Conservation (phyloP, 2,113 vertebrate genomes). For the Podarcis muralis region DNA sequence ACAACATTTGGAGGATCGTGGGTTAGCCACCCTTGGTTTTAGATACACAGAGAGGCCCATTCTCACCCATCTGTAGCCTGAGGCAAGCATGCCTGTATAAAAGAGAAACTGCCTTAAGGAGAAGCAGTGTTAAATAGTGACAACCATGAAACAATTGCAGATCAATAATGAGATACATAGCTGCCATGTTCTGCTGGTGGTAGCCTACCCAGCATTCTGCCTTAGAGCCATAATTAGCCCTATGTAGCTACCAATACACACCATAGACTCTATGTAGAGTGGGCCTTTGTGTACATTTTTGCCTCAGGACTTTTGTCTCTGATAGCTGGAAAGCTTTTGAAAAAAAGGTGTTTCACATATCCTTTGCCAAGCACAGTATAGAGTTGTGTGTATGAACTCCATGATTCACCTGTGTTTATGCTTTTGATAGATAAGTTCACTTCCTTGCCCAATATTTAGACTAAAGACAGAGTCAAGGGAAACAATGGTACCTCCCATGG, state of each 20-base stretch:
- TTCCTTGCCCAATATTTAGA: neutral
- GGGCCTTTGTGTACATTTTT: neutral
- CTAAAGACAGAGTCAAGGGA: neutral
- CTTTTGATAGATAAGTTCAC: neutral
- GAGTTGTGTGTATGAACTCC: neutral
- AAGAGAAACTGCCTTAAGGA: neutral
- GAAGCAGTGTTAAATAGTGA: neutral
- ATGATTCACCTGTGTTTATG: neutral
- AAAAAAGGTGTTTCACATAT: neutral
- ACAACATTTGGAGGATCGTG: too few species aligned
- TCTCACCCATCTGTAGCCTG: neutral
- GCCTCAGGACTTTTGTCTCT: too few species aligned
- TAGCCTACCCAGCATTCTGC: neutral
- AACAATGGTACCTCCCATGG: neutral
- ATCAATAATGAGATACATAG: too few species aligned
- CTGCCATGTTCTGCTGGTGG: neutral
- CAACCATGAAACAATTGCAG: neutral
- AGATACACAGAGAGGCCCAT: neutral
- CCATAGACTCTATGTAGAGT: neutral
- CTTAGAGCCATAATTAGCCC: neutral
- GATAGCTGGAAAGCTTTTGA: neutral
- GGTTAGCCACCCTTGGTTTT: too few species aligned
- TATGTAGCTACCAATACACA: neutral
- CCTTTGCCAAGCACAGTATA: neutral
- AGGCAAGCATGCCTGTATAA: neutral